A percentile compares a stretch with the other conserved stretches of the same genome.
These are phyloP conservation scores for Protobothrops mucrosquamatus DNA, from an alignment of 2,113 vertebrate species.

Conservation along the genomic window DNA sequence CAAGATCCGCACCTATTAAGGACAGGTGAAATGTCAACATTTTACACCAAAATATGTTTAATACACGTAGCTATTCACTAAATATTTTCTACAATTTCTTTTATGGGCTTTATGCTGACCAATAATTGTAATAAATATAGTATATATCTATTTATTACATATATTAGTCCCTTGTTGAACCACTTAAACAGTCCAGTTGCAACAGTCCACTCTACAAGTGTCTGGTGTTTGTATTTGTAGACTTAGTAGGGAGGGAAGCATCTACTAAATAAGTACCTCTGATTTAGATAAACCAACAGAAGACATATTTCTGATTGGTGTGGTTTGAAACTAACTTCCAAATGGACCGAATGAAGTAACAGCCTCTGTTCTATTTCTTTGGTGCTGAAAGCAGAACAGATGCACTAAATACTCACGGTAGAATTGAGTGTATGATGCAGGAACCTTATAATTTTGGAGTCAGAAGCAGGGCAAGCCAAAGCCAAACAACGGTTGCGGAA, in stretches of 20 bases:
- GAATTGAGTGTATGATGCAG: constrained; percentile 75
- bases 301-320: not conserved
- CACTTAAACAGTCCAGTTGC: not conserved
- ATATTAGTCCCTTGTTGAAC: too few relatives aligned
- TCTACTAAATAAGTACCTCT: not conserved
- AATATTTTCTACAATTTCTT: too few relatives aligned
- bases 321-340: not conserved
- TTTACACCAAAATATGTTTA: too few relatives aligned
- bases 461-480: constrained; percentile 68
- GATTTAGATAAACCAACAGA: not conserved
- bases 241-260: not conserved
- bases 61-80: too few relatives aligned
- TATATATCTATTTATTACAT: too few relatives aligned
- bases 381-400: not conserved
- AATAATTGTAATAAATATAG: too few relatives aligned
- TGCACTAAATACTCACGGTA: constrained; percentile 56
- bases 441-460: constrained; percentile 77
- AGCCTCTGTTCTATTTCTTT: not conserved
- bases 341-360: not conserved
- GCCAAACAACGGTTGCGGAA: constrained; percentile 78
- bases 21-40: too few relatives aligned
- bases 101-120: too few relatives aligned
- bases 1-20: too few relatives aligned
- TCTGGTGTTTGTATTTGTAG: not conserved
- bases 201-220: too few relatives aligned